Evolutionary conservation across 64 coral and sea anemone species (phyloP), one percentile per base, ranked within the genome.

Genomic region (Cladopsammia gracilis): DNA sequence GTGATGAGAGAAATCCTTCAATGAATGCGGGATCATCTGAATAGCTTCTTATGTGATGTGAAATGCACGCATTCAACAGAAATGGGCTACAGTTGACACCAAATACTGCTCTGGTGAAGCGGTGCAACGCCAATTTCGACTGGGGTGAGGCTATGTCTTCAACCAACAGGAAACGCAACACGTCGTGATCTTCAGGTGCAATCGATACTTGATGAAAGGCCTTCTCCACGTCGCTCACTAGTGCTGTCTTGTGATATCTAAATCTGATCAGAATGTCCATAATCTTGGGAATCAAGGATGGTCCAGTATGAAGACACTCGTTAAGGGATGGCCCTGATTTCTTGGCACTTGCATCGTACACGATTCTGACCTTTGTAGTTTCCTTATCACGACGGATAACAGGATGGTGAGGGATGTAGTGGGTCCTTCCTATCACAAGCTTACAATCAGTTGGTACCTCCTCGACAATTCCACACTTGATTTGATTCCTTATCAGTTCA

Each of bases 81-180:
- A 61, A 52, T 7, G 91, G 91, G 24, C 82, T 80, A 3, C 80
- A 51, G 15, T 65, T 75, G 19, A 87, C 48, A 5, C 83, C 91
- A 78, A 93, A 93, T 10, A 92, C 90, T 6, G 85, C 10, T 6
- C 69, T 14, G 16, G 22, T 56, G 74, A 92, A 92, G 44, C 79
- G 82, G 15, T 58, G 51, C n/a, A 49, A 25, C 61, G 65, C 14
- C 13, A 85, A 34, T 76, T 48, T 59, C 47, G 81, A 65, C 48
- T 64, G n/a, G 11, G 70, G 18, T 11, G 57, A n/a, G 18, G 64
- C 25, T 11, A 25, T 26, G 53, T 85, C 54, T 64, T 86, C 82
- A 9, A 77, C 19, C 90, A 71, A 93, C 7, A 93, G 64, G 15
- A 93, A 78, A 11, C 72, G 46, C 15, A 93, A 45, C 70, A 86